Conservation (phyloP, 1,140 invertebrate species). For the Marisa cornuarietis region DNA sequence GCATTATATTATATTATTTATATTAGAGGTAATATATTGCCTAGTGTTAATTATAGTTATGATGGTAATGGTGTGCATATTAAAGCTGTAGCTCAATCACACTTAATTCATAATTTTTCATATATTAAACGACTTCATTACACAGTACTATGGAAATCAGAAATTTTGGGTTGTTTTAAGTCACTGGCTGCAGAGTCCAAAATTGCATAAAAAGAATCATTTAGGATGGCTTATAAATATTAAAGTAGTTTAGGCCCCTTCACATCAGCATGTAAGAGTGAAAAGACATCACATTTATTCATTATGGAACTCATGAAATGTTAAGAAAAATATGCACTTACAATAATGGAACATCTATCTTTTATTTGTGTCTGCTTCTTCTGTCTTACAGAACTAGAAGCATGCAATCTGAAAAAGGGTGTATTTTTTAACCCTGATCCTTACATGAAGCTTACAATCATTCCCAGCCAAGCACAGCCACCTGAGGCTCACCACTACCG, state of each 20-base stretch:
- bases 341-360: background rate
- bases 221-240: background rate
- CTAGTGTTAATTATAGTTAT: too few relatives aligned
- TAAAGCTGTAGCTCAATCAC: too few relatives aligned
- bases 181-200: too few relatives aligned
- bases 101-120: too few relatives aligned
- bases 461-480: slow-evolving; percentile 62
- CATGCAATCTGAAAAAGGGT: slow-evolving; percentile 68
- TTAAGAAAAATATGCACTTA: background rate
- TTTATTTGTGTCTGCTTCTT: slow-evolving; percentile 24
- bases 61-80: too few relatives aligned
- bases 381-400: slow-evolving; percentile 61
- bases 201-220: too few relatives aligned
- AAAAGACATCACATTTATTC: background rate
- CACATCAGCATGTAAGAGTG: background rate
- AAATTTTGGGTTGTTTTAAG: too few relatives aligned
- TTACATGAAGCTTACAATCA: slow-evolving; percentile 67
- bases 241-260: background rate
- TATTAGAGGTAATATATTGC: too few relatives aligned
- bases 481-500: slow-evolving; percentile 65
- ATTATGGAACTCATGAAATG: background rate
- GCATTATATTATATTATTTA: too few relatives aligned
- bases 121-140: too few relatives aligned
- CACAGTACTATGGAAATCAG: too few relatives aligned
- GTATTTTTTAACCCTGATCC: slow-evolving; percentile 71